Evolutionary conservation across 2,113 vertebrate genomes (phyloP), one percentile per base, ranked within the genome.

Genomic region (Ceyx cyanopectus): DNA sequence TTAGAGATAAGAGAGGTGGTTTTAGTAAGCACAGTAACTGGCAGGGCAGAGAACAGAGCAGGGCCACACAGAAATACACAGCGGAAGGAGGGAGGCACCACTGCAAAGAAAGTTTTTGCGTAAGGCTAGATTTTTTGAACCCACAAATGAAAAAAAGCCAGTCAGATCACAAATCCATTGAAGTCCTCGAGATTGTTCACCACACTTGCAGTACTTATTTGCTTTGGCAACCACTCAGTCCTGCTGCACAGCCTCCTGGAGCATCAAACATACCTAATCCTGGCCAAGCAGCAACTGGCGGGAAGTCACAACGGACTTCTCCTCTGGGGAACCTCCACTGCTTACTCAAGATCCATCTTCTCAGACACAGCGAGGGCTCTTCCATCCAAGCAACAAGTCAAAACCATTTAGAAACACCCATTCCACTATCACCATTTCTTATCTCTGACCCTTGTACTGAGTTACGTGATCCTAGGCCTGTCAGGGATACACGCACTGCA

Each of bases 271-370:
- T 4, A 16, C 7, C 75, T 53, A 70, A 78, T n/a, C 30, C 30
- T 81, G 92, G 29, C 20, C 0, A 0, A 74, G 51, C 0, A 48
- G 57, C 6, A 56, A 46, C 0, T 30, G 41, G 29, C 0, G 1
- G 51, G 66, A 87, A 82, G n/a, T 40, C 46, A 82, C 72, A 85
- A 58, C 14, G 56, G 65, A 80, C 20, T 54, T 62, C 30, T 92
- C n/a, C 53, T 77, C 72, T 53, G n/a, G 8, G 66, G 63, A 40
- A 6, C 26, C 26, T 84, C 85, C 63, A 57, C 40, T 60, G 17
- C 48, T 88, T 70, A 63, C 68, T 23, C 79, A 61, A 86, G 41
- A 61, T 67, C 48, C 76, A 34, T 81, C 76, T 78, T 84, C 86
- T 73, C 26, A 68, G 57, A 18, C 40, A 72, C 0, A 56, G 19